phyloP scores from a whole-genome alignment of 2,888 invertebrate species.

The Synergus gifuensis region DNA sequence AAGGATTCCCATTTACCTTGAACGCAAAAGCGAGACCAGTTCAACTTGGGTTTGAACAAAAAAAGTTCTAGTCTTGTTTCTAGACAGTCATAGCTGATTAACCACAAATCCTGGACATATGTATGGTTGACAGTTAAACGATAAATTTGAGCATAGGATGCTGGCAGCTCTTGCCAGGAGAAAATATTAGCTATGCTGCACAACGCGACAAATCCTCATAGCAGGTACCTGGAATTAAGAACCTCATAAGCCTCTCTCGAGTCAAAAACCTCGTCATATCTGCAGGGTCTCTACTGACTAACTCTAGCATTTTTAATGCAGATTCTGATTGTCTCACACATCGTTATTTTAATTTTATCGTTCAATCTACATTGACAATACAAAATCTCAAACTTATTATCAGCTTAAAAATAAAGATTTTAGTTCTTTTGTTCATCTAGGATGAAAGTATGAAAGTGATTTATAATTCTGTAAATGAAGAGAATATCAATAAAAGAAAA shows the following conservation, averaged over 20 bases:
- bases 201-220: conserved; percentile 73
- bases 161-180: conserved; percentile 64
- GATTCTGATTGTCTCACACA: conserved; percentile 32
- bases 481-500: background rate
- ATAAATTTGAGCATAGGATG: conserved; percentile 68
- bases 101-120: conserved; percentile 70
- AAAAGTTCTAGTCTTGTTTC: conserved; percentile 58
- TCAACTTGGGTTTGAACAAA: conserved; percentile 61
- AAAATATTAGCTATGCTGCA: conserved; percentile 66
- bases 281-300: conserved; percentile 7
- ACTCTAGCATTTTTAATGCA: conserved; percentile 21
- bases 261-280: background rate
- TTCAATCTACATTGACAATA: background rate
- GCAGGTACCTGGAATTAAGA: conserved; percentile 76
- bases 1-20: conserved; percentile 67
- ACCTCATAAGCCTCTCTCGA: conserved; percentile 60
- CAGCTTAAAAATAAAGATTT: background rate
- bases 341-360: background rate
- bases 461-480: background rate
- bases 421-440: background rate
- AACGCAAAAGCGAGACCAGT: conserved; percentile 64
- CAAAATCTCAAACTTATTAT: background rate
- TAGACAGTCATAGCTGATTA: conserved; percentile 64
- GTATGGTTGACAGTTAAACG: conserved; percentile 64
- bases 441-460: background rate